A percentile compares a stretch with the other conserved stretches of the same genome.
Conservation (phyloP, 1,140 invertebrate species). For the Hydropsyche tenuis region DNA sequence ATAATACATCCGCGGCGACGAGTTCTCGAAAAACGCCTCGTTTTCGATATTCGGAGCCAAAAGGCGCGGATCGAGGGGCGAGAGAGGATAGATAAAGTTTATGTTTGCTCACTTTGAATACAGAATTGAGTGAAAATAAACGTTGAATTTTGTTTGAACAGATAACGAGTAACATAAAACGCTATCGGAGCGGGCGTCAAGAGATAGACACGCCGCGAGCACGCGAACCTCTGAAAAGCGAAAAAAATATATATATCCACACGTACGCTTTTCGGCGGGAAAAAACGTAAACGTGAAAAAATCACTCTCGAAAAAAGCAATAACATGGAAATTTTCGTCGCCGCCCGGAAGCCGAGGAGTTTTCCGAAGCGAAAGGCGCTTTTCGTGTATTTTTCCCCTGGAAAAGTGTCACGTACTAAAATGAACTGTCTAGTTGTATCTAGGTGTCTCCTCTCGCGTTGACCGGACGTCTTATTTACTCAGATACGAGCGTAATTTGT, state of each 20-base stretch:
- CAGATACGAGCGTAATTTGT: slow-evolving; percentile 22
- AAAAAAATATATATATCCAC: background rate
- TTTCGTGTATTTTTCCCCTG: too few relatives aligned
- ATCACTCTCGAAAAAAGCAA: background rate
- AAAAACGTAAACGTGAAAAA: background rate
- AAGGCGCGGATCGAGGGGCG: background rate
- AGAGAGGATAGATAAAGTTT: slow-evolving; percentile 31
- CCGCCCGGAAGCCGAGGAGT: too few relatives aligned
- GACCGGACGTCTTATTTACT: slow-evolving; percentile 25
- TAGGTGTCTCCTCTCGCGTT: background rate
- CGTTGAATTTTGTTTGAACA: slow-evolving; percentile 38
- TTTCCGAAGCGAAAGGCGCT: too few relatives aligned
- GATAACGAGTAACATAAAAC: slow-evolving; percentile 37
- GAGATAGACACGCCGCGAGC: too few relatives aligned
- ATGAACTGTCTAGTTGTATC: too few relatives aligned
- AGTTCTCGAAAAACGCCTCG: background rate
- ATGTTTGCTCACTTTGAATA: slow-evolving; percentile 34
- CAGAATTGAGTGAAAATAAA: slow-evolving; percentile 40
- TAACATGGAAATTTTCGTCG: too few relatives aligned
- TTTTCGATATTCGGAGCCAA: slow-evolving; percentile 10
- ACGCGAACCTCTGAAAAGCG: background rate
- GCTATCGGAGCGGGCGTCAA: slow-evolving; percentile 21
- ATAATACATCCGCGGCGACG: background rate
- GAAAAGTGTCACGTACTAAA: too few relatives aligned
- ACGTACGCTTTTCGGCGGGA: background rate